Evolutionary conservation across 2,888 invertebrate species (phyloP), one percentile per base, ranked within the genome.

Genomic region (Drosophila villosipedis): DNA sequence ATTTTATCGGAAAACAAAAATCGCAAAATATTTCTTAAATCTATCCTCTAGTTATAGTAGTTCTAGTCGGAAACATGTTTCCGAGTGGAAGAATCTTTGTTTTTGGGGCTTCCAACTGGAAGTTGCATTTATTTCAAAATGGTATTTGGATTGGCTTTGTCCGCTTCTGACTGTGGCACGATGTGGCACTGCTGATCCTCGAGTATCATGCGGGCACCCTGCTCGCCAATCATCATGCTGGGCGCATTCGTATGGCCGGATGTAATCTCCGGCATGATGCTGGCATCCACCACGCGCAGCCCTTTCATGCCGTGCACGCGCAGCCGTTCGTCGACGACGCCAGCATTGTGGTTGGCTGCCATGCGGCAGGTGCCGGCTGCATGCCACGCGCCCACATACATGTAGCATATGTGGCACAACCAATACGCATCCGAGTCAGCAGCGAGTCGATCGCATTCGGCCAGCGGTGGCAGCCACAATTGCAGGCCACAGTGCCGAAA

Each of bases 171-270:
- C 22, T 54, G 41, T 30, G 52, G 31, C 10, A n/a, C 41, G 10
- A 4, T 50, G 30, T 12, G 31, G 6, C 37, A 10, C 31, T 31
- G 58, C 31, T 64, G 73, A 82, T 84, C 87, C 68, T 84, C 83
- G 6, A 30, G 59, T 0, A 85, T 81, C 68, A 85, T 69, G 28
- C 96, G 14, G 0, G 97, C 95, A 0, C 95, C 96, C 88, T 96
- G 97, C 91, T 98, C 97, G 0, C 95, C 97, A 65, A 98, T 97
- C 97, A 98, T 97, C 37, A 97, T 96, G 0, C 95, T 95, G 0
- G 97, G 97, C 0, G 96, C 97, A 91, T 97, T 97, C 0, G 97
- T 97, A 92, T 97, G 97, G 1, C 96, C 97, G 62, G 95, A 96
- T 0, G 95, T 94, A 61, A 97, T 96, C 16, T 93, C 94, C 0